These are phyloP conservation scores for Nematostella vectensis DNA, from an alignment of 92 coral and sea anemone species.

Conservation along the genomic window DNA sequence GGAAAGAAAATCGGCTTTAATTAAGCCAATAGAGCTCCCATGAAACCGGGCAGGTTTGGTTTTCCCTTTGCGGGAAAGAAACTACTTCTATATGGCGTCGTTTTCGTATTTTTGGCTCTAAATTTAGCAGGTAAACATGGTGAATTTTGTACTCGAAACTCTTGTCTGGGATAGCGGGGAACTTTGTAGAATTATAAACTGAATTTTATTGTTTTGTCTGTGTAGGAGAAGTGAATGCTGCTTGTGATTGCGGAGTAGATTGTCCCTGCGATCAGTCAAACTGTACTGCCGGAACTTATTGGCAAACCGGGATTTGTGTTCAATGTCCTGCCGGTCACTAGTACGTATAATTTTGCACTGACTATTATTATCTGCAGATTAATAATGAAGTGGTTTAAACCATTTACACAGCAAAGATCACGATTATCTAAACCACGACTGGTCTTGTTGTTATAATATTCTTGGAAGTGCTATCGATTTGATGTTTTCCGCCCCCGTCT, in stretches of 20 bases:
- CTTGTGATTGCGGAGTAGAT: constrained; percentile 80
- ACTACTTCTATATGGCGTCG: neutral
- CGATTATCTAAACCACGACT: too few species aligned
- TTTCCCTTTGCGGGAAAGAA: neutral
- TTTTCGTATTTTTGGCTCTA: constrained; percentile 6
- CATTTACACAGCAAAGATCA: too few species aligned
- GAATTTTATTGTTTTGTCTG: too few species aligned
- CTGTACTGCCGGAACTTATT: constrained; percentile 84
- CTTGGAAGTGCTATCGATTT: too few species aligned
- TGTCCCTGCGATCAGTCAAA: constrained; percentile 75
- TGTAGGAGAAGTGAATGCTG: constrained; percentile 41
- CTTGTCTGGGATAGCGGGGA: too few species aligned
- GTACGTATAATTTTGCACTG: too few species aligned
- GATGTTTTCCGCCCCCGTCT: too few species aligned
- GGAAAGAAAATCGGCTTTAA: neutral
- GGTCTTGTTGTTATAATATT: too few species aligned
- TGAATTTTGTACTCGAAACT: too few species aligned
- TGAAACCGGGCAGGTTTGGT: neutral
- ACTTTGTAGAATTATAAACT: too few species aligned
- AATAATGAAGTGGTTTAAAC: too few species aligned
- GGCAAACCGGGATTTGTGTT: constrained; percentile 72
- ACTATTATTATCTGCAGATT: too few species aligned
- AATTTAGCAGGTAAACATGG: constrained; percentile 13
- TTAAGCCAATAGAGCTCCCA: neutral
- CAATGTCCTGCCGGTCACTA: constrained; percentile 89